phyloP scores from a whole-genome alignment of 2,113 vertebrate genomes.

The Helogale parvula region DNA sequence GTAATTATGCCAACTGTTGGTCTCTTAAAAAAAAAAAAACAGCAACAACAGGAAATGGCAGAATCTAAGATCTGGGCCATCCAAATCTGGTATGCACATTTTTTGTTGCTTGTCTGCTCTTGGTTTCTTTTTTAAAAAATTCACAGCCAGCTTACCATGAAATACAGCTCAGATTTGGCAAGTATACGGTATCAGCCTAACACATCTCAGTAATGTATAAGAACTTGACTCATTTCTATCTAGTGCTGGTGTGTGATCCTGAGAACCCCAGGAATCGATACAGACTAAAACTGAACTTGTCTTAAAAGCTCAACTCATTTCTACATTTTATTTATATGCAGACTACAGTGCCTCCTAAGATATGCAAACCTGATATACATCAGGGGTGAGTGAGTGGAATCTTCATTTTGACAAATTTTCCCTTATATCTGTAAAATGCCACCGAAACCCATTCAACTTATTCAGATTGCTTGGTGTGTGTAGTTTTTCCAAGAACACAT shows the following conservation, averaged over 20 bases:
- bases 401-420: constrained; percentile 15
- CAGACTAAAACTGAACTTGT: background rate
- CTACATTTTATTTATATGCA: background rate
- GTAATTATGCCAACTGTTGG: background rate
- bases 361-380: background rate
- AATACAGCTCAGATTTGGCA: background rate
- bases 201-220: background rate
- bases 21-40: constrained; percentile 31
- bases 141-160: background rate
- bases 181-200: rapidly evolving
- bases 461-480: background rate
- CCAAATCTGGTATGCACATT: background rate
- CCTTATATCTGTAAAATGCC: background rate
- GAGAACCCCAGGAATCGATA: background rate
- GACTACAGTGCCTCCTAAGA: background rate
- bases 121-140: background rate
- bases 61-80: constrained; percentile 41
- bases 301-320: constrained; percentile 17
- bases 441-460: background rate
- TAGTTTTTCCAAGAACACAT: background rate
- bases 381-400: background rate
- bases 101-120: constrained; percentile 2
- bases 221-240: background rate
- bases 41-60: constrained; percentile 63
- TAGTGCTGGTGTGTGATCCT: background rate